Evolutionary conservation across 1,140 invertebrate species (phyloP), one percentile per base, ranked within the genome.

Genomic region (Artemia franciscana): DNA sequence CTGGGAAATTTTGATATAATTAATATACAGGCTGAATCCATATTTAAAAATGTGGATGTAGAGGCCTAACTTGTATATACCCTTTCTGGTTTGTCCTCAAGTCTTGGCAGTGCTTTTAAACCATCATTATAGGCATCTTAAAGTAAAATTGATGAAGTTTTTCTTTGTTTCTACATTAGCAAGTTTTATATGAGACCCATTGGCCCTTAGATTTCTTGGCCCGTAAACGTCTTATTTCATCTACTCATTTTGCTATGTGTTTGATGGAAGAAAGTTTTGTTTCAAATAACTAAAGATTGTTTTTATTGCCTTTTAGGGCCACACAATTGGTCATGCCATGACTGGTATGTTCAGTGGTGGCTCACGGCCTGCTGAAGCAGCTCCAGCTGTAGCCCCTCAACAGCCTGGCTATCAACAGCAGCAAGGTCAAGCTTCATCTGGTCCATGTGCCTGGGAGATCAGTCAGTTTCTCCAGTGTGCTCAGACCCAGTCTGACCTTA

Each of bases 401-500:
- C 60, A 67, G n/a, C 65, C 69, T 21, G 65, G 75, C 66, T 59
- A 74, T 74, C 64, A 64, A 60, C 69, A 69, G 66, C 72, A 70
- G 63, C 70, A 72, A 59, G 66, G 67, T 61, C 65, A 70, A 63
- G 70, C 80, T 57, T 77, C 78, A 1, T 74, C 76, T 58, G 85
- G 85, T 7, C 80, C 84, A 3, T 91, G 88, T 70, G 79, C 84
- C n/a, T 91, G 83, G 82, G 89, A 92, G 74, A 80, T 91, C 39
- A 84, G 85, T 68, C 87, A 91, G 71, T 92, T 92, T 74, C 73
- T 93, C 18, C 80, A 90, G 66, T 92, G 89, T 71, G 87, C 88
- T 58, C 80, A 88, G 69, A 82, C 82, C 57, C 87, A 91, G 69
- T 78, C 79, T 26, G 90, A 93, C 72, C 71, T 94, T 5, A 79